Evolutionary conservation across 1,140 invertebrate species (phyloP), one percentile per base, ranked within the genome.

Genomic region (Penaeus vannamei): DNA sequence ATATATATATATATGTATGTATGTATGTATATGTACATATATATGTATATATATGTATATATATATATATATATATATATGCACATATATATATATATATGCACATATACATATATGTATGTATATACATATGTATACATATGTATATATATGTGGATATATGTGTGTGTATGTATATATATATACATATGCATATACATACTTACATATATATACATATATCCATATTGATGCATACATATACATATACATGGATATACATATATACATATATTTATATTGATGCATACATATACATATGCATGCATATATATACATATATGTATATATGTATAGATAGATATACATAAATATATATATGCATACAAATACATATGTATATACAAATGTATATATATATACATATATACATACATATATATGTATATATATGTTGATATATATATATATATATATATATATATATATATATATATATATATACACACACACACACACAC

Each of bases 351-450:
- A 69, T 32, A 69, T 32, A 69, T 32, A 69, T 32, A 69, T 32
- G 19, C 12, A 69, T 32, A 69, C 12, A 69, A 7, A 69, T 69
- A 69, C 19, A 69, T 69, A 69, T 69, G 10, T 69, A 69, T 69
- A 69, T 69, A 19, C 19, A 69, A 8, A 69, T 22, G 19, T 69
- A 69, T 69, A 69, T 69, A 69, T 69, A 69, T 69, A 69, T 69
- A 69, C 19, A 69, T 69, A 69, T 69, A 69, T 69, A 69, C 19
- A 69, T 69, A 69, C 19, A 69, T 69, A 32, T 69, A 69, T 69
- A 69, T 69, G 19, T 69, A 69, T 69, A 69, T 32, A 69, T 69
- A 69, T 69, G 20, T 69, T 5, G 4, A 10, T 53, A 10, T 53
- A 10, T 53, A 10, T 53, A 10, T 53, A 10, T 53, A 10, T 53